A percentile compares a stretch with the other conserved stretches of the same genome.
Conservation (phyloP, 1,140 invertebrate genomes). For the Maconellicoccus hirsutus region DNA sequence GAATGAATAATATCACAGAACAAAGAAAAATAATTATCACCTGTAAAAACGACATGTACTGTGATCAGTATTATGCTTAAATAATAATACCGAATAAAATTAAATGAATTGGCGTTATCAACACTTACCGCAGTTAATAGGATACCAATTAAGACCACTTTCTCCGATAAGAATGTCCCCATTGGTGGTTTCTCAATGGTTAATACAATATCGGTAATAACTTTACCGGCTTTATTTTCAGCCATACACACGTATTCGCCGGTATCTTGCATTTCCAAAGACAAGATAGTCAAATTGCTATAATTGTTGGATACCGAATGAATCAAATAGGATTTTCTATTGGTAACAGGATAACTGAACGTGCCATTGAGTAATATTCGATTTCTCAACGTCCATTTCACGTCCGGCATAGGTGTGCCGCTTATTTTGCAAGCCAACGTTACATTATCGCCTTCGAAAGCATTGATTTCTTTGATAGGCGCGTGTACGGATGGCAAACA, state of each 20-base stretch:
- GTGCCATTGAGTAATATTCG: constrained; percentile 41
- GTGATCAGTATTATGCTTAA: too few relatives aligned
- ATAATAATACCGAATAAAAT: too few relatives aligned
- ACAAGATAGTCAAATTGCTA: constrained; percentile 57
- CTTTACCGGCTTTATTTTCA: constrained; percentile 58
- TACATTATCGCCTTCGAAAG: constrained; percentile 54
- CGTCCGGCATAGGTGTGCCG: constrained; percentile 52
- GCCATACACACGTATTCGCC: constrained; percentile 60
- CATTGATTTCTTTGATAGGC: constrained; percentile 41
- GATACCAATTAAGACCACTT: neutral
- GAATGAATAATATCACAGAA: constrained; percentile 12
- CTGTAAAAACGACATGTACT: neutral
- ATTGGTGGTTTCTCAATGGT: constrained; percentile 35
- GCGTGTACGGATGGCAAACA: constrained; percentile 54
- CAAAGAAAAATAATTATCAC: constrained; percentile 5
- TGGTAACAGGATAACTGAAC: constrained; percentile 34
- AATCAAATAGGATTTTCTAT: constrained; percentile 28
- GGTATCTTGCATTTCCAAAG: constrained; percentile 53
- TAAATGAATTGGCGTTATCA: too few relatives aligned
- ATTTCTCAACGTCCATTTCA: constrained; percentile 43
- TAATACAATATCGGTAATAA: constrained; percentile 46
- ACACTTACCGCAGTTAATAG: neutral
- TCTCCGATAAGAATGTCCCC: constrained; percentile 26
- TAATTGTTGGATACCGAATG: constrained; percentile 33
- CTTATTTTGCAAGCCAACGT: constrained; percentile 57